Evolutionary conservation across 2,113 vertebrate genomes (phyloP).

Genomic region (Parus major): DNA sequence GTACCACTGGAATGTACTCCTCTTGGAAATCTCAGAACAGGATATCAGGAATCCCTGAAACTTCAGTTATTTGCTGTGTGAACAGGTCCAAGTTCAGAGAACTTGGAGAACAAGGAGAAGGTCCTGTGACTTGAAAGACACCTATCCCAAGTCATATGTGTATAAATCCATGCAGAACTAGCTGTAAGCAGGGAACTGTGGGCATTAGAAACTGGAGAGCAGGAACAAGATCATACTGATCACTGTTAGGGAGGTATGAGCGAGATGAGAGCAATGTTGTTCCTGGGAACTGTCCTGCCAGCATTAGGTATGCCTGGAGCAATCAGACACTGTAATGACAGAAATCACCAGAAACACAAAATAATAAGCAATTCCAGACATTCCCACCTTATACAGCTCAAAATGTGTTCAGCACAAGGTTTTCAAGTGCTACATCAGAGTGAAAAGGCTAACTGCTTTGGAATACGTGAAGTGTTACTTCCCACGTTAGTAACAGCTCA

Average conservation of each 20-base stretch:
- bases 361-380: not conserved
- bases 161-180: not conserved
- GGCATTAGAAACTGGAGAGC: not conserved
- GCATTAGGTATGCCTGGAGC: not conserved
- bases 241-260: not conserved
- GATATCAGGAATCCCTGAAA: not conserved
- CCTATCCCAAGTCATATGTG: accelerated
- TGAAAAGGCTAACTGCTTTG: conserved; percentile 38
- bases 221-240: not conserved
- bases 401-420: not conserved
- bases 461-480: not conserved
- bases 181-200: not conserved
- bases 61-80: not conserved
- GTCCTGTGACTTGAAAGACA: not conserved
- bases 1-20: not conserved
- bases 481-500: conserved; percentile 48
- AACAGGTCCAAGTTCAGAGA: not conserved
- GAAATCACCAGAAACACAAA: not conserved
- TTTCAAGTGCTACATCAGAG: conserved; percentile 2
- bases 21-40: not conserved
- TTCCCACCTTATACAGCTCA: not conserved
- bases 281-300: not conserved
- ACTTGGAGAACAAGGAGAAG: not conserved
- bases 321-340: not conserved
- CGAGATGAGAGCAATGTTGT: not conserved